Evolutionary conservation across 1,140 invertebrate species (phyloP).

Genomic region (Cotesia typhae): DNA sequence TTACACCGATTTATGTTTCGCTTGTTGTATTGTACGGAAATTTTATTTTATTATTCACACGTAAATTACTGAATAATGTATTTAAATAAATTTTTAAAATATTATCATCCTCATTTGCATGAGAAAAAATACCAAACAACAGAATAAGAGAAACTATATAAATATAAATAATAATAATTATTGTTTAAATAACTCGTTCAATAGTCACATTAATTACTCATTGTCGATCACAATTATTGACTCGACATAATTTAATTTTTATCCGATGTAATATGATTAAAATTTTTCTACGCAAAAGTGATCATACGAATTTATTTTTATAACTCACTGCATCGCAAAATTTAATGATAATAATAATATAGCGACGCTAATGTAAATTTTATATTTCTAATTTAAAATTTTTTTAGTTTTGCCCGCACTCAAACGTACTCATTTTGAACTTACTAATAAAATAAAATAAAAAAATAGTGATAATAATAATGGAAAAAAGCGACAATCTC

Average conservation of each 20-base stretch:
- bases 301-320: too few species aligned
- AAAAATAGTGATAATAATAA: too few species aligned
- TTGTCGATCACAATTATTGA: conserved; percentile 38
- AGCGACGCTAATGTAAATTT: conserved; percentile 7
- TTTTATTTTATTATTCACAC: not conserved
- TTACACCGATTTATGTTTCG: conserved; percentile 30
- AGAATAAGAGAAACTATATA: not conserved
- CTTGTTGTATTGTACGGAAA: conserved; percentile 2
- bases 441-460: too few species aligned
- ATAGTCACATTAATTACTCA: not conserved
- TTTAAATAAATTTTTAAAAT: too few species aligned
- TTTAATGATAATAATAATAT: not conserved
- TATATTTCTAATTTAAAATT: not conserved
- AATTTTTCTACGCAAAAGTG: too few species aligned
- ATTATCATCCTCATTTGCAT: too few species aligned
- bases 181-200: too few species aligned
- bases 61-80: too few species aligned
- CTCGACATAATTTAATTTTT: conserved; percentile 38
- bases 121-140: not conserved
- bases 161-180: conserved; percentile 3
- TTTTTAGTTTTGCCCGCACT: not conserved
- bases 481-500: not conserved
- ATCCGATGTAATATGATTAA: too few species aligned
- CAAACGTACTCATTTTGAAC: not conserved
- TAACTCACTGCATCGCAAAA: too few species aligned